A percentile compares a stretch with the other conserved stretches of the same genome.
Conservation (phyloP, 2,797 vertebrate species). For the Hapalemur alaotrensis region DNA sequence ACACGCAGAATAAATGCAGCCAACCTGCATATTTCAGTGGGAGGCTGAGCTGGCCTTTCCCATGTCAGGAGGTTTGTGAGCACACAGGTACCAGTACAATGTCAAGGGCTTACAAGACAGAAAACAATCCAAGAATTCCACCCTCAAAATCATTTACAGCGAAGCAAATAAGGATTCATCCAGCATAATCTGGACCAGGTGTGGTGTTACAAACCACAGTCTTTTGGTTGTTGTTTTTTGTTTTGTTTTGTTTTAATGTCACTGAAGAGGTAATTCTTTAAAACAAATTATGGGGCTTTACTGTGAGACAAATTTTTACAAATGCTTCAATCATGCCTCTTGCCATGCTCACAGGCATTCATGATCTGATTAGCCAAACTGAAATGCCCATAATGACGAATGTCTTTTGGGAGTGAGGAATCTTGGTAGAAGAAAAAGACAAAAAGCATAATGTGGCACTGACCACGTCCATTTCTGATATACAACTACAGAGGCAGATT, state of each 20-base stretch:
- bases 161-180: conserved; percentile 66
- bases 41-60: conserved; percentile 74
- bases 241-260: conserved; percentile 9
- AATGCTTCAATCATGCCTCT: conserved; percentile 43
- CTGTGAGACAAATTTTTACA: conserved; percentile 52
- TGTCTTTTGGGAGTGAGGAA: background rate
- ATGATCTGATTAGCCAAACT: conserved; percentile 33
- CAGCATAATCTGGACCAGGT: conserved; percentile 68
- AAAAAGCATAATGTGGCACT: background rate
- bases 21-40: conserved; percentile 77
- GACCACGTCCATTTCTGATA: background rate
- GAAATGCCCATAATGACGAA: background rate
- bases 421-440: background rate
- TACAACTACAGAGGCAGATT: background rate
- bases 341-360: conserved; percentile 4
- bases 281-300: conserved; percentile 53
- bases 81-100: conserved; percentile 80
- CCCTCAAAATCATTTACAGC: conserved; percentile 49
- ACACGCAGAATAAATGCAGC: conserved; percentile 81
- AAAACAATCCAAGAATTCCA: conserved; percentile 79
- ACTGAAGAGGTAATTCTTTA: conserved; percentile 68
- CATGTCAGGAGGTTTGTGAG: conserved; percentile 54
- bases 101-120: conserved; percentile 80
- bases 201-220: conserved; percentile 36
- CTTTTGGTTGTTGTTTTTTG: background rate